Percentiles rank a stretch among this genome's conserved stretches.
These are phyloP conservation scores for Nettapus auritus DNA, from an alignment of 2,113 vertebrate species.

Conservation along the genomic window DNA sequence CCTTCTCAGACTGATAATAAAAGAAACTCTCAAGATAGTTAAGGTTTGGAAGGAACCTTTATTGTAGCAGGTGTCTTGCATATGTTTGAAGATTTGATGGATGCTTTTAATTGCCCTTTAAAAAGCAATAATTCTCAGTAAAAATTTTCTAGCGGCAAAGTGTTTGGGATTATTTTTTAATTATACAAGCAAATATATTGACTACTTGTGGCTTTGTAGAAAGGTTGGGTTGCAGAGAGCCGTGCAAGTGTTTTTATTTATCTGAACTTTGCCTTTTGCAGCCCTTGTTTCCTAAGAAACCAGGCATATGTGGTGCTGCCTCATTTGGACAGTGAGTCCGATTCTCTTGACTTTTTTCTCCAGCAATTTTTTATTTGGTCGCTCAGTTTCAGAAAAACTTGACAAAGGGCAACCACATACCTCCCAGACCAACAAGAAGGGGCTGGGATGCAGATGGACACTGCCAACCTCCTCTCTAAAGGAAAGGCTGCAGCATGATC, in stretches of 20 bases:
- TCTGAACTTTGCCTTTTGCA: slow-evolving; percentile 48
- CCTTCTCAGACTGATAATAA: neutral
- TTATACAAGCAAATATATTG: neutral
- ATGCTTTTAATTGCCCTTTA: neutral
- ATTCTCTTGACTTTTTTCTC: neutral
- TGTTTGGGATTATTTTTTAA: neutral
- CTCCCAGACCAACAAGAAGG: neutral
- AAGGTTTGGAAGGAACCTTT: neutral
- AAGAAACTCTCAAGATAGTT: neutral
- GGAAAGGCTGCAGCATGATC: neutral
- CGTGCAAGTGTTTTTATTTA: neutral
- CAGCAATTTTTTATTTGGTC: neutral
- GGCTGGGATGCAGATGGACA: neutral
- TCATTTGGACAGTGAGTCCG: neutral
- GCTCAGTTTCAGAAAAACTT: neutral
- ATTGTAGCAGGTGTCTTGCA: neutral
- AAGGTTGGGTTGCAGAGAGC: neutral
- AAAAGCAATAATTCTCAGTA: neutral
- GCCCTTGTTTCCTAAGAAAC: slow-evolving; percentile 49
- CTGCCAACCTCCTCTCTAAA: neutral
- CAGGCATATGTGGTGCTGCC: neutral
- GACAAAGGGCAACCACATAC: neutral
- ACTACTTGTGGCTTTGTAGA: neutral
- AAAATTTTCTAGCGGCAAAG: neutral
- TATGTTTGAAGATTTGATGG: neutral